phyloP scores from a whole-genome alignment of 2,113 vertebrate species.

The crab-eating macaque (Macaca fascicularis) region DNA sequence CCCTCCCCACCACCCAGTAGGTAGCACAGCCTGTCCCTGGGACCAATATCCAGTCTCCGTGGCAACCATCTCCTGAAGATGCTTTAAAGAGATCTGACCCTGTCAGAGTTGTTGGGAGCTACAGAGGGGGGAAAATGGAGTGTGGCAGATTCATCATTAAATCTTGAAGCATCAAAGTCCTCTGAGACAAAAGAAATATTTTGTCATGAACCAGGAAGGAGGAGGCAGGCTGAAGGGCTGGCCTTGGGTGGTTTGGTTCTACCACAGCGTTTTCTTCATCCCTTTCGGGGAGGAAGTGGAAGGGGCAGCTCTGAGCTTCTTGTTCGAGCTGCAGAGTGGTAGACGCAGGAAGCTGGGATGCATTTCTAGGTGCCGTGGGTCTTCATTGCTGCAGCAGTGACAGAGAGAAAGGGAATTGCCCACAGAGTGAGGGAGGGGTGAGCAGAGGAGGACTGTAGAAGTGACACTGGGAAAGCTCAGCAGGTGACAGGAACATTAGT shows the following conservation, averaged over 20 bases:
- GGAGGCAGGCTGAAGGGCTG: neutral
- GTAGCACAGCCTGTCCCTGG: conserved; percentile 60
- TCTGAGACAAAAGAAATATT: conserved; percentile 34
- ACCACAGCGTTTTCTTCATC: conserved; percentile 16
- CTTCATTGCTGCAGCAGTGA: neutral
- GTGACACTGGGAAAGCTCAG: neutral
- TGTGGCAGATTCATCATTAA: conserved; percentile 44
- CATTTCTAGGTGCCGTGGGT: neutral
- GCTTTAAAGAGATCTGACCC: conserved; percentile 67
- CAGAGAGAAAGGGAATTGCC: neutral
- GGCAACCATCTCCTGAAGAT: conserved; percentile 69
- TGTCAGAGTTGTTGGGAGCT: conserved; percentile 49
- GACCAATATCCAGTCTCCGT: conserved; percentile 74
- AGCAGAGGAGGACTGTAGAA: neutral
- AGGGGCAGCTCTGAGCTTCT: conserved; percentile 5
- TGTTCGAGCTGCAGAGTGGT: neutral
- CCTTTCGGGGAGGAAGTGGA: neutral
- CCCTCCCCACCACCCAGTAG: neutral
- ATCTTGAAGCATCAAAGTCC: conserved; percentile 19
- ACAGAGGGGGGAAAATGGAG: conserved; percentile 19
- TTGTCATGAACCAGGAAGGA: neutral
- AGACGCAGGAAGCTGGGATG: neutral
- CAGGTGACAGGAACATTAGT: neutral
- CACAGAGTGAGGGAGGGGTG: neutral
- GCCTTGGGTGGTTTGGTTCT: neutral